phyloP scores from a whole-genome alignment of 2,888 invertebrate species.

The Tiliacea citrago region DNA sequence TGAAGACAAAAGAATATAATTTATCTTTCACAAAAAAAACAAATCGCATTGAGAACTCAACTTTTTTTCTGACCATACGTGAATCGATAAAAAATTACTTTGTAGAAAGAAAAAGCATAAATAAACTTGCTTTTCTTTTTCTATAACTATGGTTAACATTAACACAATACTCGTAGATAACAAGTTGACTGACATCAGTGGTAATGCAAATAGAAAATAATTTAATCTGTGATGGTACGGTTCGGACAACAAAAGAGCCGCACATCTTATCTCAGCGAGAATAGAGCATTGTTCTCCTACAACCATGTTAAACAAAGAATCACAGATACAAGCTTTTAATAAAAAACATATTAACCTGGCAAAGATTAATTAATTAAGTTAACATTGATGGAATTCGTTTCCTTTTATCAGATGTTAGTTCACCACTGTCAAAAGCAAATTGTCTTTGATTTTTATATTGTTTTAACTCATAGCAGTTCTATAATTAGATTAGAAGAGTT shows the following conservation, averaged over 20 bases:
- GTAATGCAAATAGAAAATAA: conserved; percentile 38
- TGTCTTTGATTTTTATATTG: not conserved
- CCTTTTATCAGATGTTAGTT: not conserved
- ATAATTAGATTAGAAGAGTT: not conserved
- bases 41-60: not conserved
- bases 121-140: not conserved
- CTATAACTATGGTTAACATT: not conserved
- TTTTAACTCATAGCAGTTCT: not conserved
- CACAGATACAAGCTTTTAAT: conserved; percentile 28
- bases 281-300: conserved; percentile 55
- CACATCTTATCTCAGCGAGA: conserved; percentile 53
- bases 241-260: conserved; percentile 54
- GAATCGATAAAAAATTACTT: not conserved
- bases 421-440: not conserved
- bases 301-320: conserved; percentile 41
- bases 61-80: not conserved
- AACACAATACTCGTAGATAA: not conserved
- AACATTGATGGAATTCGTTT: not conserved
- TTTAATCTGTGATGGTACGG: conserved; percentile 17
- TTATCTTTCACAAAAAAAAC: not conserved
- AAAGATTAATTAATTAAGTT: not conserved
- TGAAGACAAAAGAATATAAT: not conserved
- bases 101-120: not conserved
- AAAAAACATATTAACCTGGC: conserved; percentile 13
- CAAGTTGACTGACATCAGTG: conserved; percentile 6